These are phyloP conservation scores for Sylvilagus floridanus DNA, from an alignment of 2,797 vertebrate species.

Conservation along the genomic window DNA sequence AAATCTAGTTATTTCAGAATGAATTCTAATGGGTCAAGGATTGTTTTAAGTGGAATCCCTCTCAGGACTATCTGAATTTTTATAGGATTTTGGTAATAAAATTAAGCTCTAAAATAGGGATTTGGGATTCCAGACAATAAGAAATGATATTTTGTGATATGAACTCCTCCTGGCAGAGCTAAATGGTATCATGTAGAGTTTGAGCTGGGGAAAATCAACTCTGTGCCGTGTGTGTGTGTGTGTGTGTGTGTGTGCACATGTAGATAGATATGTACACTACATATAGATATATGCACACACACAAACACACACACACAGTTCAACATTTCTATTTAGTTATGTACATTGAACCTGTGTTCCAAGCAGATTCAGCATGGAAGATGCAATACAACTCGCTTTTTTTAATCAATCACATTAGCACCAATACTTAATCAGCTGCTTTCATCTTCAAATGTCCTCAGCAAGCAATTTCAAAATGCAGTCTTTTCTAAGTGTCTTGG, in stretches of 20 bases:
- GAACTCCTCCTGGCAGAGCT: neutral
- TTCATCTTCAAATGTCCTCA: conserved; percentile 7
- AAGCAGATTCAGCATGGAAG: neutral
- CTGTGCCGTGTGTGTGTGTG: no score
- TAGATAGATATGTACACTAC: neutral
- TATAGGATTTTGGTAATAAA: neutral
- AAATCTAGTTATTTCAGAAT: conserved; percentile 49
- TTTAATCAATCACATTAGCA: conserved; percentile 1
- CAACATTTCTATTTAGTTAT: neutral
- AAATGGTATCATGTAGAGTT: neutral
- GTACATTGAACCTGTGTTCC: neutral
- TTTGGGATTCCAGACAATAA: neutral
- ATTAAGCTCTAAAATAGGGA: conserved; percentile 14
- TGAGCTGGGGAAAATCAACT: neutral
- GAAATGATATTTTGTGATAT: neutral
- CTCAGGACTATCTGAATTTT: conserved; percentile 34
- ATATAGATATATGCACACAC: neutral
- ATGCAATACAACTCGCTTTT: neutral
- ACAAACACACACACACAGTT: neutral
- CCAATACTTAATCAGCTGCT: conserved; percentile 1
- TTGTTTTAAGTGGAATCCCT: conserved; percentile 4
- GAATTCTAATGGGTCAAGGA: conserved; percentile 1
- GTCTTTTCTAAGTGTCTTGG: neutral
- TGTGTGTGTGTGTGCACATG: neutral
- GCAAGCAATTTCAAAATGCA: neutral